Evolutionary conservation across 2,888 invertebrate species (phyloP).

Genomic region (Andrena minutula): DNA sequence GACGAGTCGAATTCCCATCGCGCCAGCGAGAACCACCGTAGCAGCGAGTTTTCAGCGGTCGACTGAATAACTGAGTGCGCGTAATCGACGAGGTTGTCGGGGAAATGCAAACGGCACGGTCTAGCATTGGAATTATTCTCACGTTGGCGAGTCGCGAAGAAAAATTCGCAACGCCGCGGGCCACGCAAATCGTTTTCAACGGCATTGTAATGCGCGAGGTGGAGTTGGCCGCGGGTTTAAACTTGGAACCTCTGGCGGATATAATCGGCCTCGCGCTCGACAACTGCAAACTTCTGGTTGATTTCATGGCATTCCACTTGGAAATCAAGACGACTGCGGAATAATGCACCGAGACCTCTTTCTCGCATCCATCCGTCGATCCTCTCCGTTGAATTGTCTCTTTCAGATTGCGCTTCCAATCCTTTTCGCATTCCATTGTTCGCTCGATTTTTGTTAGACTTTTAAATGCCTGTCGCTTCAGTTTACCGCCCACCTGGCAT

Average conservation of each 20-base stretch:
- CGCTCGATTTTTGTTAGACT: background rate
- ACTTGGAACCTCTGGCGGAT: conserved; percentile 1
- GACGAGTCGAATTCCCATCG: no score
- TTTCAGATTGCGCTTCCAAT: conserved; percentile 4
- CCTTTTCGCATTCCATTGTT: background rate
- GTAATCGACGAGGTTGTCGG: background rate
- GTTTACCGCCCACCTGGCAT: background rate
- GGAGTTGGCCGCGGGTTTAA: background rate
- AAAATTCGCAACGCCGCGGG: conserved; percentile 33
- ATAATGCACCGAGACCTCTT: background rate
- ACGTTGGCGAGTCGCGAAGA: conserved; percentile 26
- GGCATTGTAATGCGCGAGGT: background rate
- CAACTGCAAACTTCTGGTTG: background rate
- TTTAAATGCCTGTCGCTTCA: background rate
- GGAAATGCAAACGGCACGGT: conserved; percentile 9
- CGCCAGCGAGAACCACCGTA: no score
- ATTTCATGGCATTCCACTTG: background rate
- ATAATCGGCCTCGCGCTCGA: background rate
- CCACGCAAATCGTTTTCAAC: conserved; percentile 39
- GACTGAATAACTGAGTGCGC: no score
- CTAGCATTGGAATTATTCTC: conserved; percentile 25
- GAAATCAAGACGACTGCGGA: background rate
- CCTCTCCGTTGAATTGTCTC: background rate
- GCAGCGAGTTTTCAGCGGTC: no score
- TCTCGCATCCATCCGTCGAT: conserved; percentile 1